Percentiles rank a stretch among this genome's conserved stretches.
Evolutionary conservation across 2,113 vertebrate genomes (phyloP).

Genomic region (Seriola quinqueradiata): DNA sequence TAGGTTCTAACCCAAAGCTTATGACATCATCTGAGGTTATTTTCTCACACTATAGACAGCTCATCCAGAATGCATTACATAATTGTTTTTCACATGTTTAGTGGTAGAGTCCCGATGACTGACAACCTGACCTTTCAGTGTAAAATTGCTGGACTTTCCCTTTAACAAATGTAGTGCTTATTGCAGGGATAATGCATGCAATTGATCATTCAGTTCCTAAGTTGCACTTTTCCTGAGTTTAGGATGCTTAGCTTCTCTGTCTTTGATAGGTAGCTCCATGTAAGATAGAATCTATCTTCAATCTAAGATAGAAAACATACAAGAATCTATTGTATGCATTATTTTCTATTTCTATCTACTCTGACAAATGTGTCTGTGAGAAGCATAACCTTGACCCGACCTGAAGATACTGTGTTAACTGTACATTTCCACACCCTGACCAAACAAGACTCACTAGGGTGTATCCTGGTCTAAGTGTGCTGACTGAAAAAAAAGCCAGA

Average conservation of each 20-base stretch:
- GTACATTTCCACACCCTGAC: neutral
- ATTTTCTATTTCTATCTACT: neutral
- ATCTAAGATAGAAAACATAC: too few species aligned
- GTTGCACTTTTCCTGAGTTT: neutral
- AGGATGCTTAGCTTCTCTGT: neutral
- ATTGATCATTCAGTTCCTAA: neutral
- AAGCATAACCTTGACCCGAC: neutral
- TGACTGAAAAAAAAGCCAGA: neutral
- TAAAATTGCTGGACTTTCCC: slow-evolving; percentile 9
- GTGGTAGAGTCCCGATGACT: neutral
- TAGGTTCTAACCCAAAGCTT: neutral
- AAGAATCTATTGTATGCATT: neutral
- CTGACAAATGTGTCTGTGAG: neutral
- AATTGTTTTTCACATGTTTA: neutral
- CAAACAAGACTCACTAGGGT: neutral
- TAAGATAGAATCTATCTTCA: too few species aligned
- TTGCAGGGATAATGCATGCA: neutral
- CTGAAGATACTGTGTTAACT: neutral
- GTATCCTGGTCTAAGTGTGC: neutral
- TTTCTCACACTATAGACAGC: neutral
- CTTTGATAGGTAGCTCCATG: neutral
- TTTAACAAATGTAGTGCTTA: neutral
- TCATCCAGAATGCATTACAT: neutral
- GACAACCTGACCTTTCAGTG: neutral
- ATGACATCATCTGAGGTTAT: neutral